A percentile compares a stretch with the other conserved stretches of the same genome.
Conservation (phyloP, 2,113 vertebrate species). For the Scomber scombrus region DNA sequence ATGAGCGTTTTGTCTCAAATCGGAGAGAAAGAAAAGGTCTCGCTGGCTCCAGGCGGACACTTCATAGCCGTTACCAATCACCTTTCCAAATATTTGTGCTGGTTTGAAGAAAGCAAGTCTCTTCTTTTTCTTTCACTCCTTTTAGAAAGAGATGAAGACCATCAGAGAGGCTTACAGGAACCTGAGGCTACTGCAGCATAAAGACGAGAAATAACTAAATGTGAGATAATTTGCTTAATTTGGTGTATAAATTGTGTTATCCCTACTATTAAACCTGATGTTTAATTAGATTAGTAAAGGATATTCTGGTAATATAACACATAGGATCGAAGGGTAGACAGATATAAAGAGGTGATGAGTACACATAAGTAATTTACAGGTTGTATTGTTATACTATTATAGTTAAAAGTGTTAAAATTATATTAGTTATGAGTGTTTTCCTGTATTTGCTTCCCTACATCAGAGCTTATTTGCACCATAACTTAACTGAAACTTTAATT, state of each 20-base stretch:
- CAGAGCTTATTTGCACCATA: no score
- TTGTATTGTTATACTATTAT: no score
- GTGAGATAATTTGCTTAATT: slow-evolving; percentile 56
- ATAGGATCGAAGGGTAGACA: neutral
- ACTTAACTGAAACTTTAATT: no score
- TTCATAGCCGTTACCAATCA: slow-evolving; percentile 82
- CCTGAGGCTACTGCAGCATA: slow-evolving; percentile 46
- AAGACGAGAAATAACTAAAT: slow-evolving; percentile 39
- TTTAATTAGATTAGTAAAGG: slow-evolving; percentile 23
- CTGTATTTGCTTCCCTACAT: no score
- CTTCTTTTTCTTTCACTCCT: slow-evolving; percentile 26
- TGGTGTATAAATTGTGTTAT: slow-evolving; percentile 42
- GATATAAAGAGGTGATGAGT: neutral
- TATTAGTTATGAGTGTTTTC: neutral
- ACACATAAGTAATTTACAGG: slow-evolving; percentile 7
- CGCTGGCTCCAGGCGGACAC: slow-evolving; percentile 72
- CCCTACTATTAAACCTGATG: slow-evolving; percentile 21
- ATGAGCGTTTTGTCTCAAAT: slow-evolving; percentile 74
- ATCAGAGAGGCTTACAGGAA: slow-evolving; percentile 32
- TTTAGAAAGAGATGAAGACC: slow-evolving; percentile 81
- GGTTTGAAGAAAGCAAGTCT: no score
- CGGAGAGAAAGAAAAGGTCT: slow-evolving; percentile 49
- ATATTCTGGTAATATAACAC: slow-evolving; percentile 4
- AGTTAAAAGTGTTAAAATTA: neutral
- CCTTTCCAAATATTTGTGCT: slow-evolving; percentile 89